Evolutionary conservation across 1,140 invertebrate genomes (phyloP).

Genomic region (Zaprionus kolodkinae): DNA sequence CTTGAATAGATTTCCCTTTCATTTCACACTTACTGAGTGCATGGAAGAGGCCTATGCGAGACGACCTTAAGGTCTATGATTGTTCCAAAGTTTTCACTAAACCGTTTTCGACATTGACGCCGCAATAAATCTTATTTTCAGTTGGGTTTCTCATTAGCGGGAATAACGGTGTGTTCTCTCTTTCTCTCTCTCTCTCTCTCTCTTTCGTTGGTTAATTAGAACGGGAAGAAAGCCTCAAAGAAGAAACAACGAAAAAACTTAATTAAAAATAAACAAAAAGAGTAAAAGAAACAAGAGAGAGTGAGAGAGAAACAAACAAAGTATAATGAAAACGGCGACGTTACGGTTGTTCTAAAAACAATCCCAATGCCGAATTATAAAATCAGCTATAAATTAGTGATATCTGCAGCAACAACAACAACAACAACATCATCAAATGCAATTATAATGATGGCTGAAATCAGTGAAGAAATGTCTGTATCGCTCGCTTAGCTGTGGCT

Average conservation of each 20-base stretch:
- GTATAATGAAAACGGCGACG: slow-evolving; percentile 23
- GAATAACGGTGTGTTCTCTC: slow-evolving; percentile 53
- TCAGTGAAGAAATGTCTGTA: slow-evolving; percentile 58
- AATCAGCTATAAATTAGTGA: slow-evolving; percentile 64
- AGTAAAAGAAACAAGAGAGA: slow-evolving; percentile 31
- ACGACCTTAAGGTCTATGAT: slow-evolving; percentile 17
- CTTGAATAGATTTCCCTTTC: slow-evolving; percentile 63
- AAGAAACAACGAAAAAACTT: slow-evolving; percentile 27
- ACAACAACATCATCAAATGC: slow-evolving; percentile 49
- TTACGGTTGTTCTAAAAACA: slow-evolving; percentile 53
- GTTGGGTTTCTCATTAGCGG: slow-evolving; percentile 60
- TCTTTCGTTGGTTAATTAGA: slow-evolving; percentile 57
- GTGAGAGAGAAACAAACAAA: background rate
- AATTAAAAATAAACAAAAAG: slow-evolving; percentile 54
- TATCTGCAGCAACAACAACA: slow-evolving; percentile 51
- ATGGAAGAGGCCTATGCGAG: slow-evolving; percentile 25
- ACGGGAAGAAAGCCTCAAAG: slow-evolving; percentile 54
- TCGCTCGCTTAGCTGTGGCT: too few relatives aligned
- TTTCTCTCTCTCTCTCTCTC: slow-evolving; percentile 18
- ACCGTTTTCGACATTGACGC: slow-evolving; percentile 43
- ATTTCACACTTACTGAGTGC: slow-evolving; percentile 24
- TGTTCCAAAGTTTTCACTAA: slow-evolving; percentile 51
- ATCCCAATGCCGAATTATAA: slow-evolving; percentile 37
- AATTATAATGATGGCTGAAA: slow-evolving; percentile 64
- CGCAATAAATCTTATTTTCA: slow-evolving; percentile 46